Evolutionary conservation across 2,797 vertebrate species (phyloP).

Genomic region (Pitangus sulphuratus): DNA sequence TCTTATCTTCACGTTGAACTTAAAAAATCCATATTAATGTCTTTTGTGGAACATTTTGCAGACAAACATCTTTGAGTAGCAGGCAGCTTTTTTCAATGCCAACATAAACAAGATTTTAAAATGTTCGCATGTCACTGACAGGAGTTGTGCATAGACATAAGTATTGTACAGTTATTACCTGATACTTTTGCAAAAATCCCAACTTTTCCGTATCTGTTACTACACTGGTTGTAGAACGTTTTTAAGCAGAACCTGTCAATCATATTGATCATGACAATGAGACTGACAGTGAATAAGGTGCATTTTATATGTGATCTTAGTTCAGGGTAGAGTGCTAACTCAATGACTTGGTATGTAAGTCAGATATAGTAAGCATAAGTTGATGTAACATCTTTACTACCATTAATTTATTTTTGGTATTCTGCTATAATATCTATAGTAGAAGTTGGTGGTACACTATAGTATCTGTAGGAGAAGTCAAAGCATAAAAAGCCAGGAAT

Average conservation of each 20-base stretch:
- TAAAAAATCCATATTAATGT: neutral
- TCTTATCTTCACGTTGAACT: neutral
- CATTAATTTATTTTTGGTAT: neutral
- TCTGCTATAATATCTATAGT: neutral
- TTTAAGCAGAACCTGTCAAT: neutral
- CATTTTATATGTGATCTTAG: neutral
- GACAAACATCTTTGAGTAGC: neutral
- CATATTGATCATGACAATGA: neutral
- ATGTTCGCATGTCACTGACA: neutral
- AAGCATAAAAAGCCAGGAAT: neutral
- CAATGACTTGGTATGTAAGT: neutral
- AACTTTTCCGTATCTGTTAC: rapidly evolving
- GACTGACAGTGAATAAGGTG: neutral
- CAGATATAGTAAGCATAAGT: neutral
- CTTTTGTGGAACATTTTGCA: neutral
- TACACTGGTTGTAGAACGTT: neutral
- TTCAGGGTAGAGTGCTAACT: neutral
- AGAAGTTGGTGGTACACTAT: neutral
- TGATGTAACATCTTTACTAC: neutral
- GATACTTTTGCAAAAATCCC: neutral
- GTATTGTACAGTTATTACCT: neutral
- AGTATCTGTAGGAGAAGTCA: neutral
- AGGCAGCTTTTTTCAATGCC: neutral
- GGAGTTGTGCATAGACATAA: neutral
- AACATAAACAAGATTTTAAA: neutral